Conservation (phyloP, 35 echinoderm and acorn worm species). For the Ptychodera flava region DNA sequence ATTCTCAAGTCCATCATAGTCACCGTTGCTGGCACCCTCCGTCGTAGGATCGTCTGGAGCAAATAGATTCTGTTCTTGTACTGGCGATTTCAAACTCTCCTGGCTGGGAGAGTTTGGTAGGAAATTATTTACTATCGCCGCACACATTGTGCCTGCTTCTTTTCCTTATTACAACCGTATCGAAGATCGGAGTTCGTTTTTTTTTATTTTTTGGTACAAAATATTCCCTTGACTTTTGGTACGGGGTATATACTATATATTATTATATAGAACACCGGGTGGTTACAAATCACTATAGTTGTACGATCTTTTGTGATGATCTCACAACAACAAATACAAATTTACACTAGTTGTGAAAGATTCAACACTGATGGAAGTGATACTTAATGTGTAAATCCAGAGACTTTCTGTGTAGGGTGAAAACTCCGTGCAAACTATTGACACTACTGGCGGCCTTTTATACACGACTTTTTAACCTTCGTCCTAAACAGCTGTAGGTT, state of each 20-base stretch:
- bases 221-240: background rate
- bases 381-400: too few relatives aligned
- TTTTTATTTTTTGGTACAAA: background rate
- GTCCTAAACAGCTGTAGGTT: too few relatives aligned
- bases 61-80: constrained; percentile 48
- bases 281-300: too few relatives aligned
- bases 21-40: background rate
- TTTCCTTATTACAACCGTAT: background rate
- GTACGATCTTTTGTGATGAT: too few relatives aligned
- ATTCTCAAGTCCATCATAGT: constrained; percentile 52
- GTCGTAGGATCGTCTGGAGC: constrained; percentile 63
- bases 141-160: constrained; percentile 65
- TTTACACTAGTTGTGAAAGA: too few relatives aligned
- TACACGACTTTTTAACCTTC: background rate
- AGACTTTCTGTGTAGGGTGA: too few relatives aligned
- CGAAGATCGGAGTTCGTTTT: background rate
- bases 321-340: too few relatives aligned
- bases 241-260: too few relatives aligned
- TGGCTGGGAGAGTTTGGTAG: constrained; percentile 37
- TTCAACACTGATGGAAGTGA: too few relatives aligned
- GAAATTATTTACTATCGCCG: constrained; percentile 79
- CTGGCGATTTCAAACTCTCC: constrained; percentile 74
- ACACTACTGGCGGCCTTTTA: too few relatives aligned
- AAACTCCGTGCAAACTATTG: too few relatives aligned
- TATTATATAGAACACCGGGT: too few relatives aligned